Conservation (phyloP, 1,140 invertebrate species). For the Lordiphosa mommai region DNA sequence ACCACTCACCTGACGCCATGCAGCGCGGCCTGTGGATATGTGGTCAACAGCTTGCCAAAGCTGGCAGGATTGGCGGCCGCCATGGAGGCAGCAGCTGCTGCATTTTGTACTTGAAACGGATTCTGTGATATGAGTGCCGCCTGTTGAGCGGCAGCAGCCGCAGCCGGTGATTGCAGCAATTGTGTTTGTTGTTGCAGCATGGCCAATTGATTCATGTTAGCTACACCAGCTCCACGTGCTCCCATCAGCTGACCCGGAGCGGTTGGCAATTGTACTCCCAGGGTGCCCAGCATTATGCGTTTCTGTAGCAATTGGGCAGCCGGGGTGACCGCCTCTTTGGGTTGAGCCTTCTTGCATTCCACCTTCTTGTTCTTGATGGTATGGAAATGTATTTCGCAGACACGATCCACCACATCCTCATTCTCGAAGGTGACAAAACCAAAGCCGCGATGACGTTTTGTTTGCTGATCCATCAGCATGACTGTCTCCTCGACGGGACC, state of each 20-base stretch:
- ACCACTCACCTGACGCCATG: conserved; percentile 73
- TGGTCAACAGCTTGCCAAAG: conserved; percentile 86
- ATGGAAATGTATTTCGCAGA: conserved; percentile 95
- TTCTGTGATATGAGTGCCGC: conserved; percentile 79
- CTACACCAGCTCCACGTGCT: conserved; percentile 81
- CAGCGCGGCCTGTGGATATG: conserved; percentile 81
- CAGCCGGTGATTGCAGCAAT: conserved; percentile 81
- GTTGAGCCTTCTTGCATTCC: conserved; percentile 95
- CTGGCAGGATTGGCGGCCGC: conserved; percentile 82
- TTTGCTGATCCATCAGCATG: conserved; percentile 97
- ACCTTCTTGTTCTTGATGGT: conserved; percentile 96
- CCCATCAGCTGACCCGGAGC: conserved; percentile 77
- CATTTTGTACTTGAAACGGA: conserved; percentile 80
- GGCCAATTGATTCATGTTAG: conserved; percentile 83
- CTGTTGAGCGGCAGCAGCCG: conserved; percentile 80
- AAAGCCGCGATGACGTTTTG: conserved; percentile 93
- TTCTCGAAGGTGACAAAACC: conserved; percentile 96
- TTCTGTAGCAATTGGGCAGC: conserved; percentile 86
- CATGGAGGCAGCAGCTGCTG: conserved; percentile 79
- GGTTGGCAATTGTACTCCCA: conserved; percentile 84
- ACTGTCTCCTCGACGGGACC: conserved; percentile 95
- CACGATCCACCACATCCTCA: conserved; percentile 93
- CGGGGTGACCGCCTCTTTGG: conserved; percentile 92
- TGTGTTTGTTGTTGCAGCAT: conserved; percentile 81
- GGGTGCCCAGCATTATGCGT: conserved; percentile 85